Evolutionary conservation across 1,140 invertebrate genomes (phyloP), one percentile per base, ranked within the genome.

Genomic region (Acromyrmex echinatior): DNA sequence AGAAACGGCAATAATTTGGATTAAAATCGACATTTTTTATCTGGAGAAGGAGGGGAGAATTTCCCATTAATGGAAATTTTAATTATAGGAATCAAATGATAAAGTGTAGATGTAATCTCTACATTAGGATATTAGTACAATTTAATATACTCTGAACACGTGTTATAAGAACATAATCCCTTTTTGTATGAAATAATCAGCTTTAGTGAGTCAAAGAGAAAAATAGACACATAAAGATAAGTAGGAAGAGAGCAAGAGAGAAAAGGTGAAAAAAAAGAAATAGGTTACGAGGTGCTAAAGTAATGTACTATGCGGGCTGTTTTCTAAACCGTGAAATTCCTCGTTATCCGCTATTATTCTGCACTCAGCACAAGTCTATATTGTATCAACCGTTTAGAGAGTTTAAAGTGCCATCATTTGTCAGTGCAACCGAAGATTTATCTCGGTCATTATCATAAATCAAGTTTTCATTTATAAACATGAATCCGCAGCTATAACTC

Each of bases 121-220:
- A 39, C 14, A 58, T 81, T 62, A 76, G 4, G n/a, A 16, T 62
- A 49, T 62, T 58, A 56, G 3, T 70, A 71, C 18, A 14, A 49
- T 68, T 68, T 68, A 21, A 66, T 68, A 56, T 21, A 60, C 18
- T 62, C 14, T 16, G 35, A 31, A 49, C 12, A 4, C 4, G 56
- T 31, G 58, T 58, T 60, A 74, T 45, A 74, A 76, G 21, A 74
- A 62, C n/a, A 35, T 35, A 62, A 74, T 84, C 45, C n/a, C 7
- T 35, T 51, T 84, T 74, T 25, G 56, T 18, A 14, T 45, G 56
- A 84, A 71, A 62, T 74, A 74, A 86, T 79, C 82, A 31, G 49
- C 51, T 77, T 79, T 86, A 66, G 21, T 25, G 62, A 28, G 25
- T 85, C 60, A 53, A 51, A 58, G 39, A 70, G 28, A 53, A 14